Evolutionary conservation across 2,888 invertebrate species (phyloP), one percentile per base, ranked within the genome.

Genomic region (Julus scanicus): DNA sequence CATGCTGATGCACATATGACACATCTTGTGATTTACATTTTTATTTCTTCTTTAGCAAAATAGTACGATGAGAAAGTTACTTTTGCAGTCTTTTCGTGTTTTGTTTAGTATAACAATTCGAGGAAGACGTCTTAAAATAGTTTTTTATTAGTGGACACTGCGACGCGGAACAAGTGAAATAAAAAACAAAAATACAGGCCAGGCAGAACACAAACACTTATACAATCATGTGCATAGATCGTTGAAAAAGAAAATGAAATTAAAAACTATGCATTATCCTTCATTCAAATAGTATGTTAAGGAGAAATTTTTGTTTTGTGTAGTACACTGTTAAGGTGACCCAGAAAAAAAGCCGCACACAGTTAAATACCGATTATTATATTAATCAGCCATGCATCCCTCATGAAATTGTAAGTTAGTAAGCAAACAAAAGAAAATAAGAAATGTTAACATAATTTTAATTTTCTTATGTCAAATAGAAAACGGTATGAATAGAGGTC

Each of bases 311-410:
- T 71, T 29, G 29, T 71, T 71, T 29, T 71, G 71, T 71, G 9
- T 29, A 29, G 29, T 20, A 71, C 20, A 71, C 71, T 53, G 20
- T 71, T 71, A 71, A 71, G 71, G 29, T 71, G 71, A 71, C 71
- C 71, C 71, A 71, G 71, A 71, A 71, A 71, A 71, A 71, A 71
- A n/a, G 57, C 57, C 57, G 57, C 57, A 63, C 57, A n/a, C 57
- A 63, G 57, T 29, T 71, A 71, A 71, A 71, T 71, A 29, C 29
- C 29, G n/a, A 71, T 71, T 71, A 71, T 71, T 71, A 71, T 71
- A 71, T 71, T 71, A 71, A 71, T 71, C 71, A 71, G n/a, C 71
- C 71, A 71, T 29, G 71, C 71, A 71, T 71, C 71, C 29, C 71
- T 29, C 11, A 71, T 71, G 29, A 71, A 29, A 71, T 71, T 29